A percentile compares a stretch with the other conserved stretches of the same genome.
Conservation (phyloP, 2,113 vertebrate species). For the Cairina moschata region DNA sequence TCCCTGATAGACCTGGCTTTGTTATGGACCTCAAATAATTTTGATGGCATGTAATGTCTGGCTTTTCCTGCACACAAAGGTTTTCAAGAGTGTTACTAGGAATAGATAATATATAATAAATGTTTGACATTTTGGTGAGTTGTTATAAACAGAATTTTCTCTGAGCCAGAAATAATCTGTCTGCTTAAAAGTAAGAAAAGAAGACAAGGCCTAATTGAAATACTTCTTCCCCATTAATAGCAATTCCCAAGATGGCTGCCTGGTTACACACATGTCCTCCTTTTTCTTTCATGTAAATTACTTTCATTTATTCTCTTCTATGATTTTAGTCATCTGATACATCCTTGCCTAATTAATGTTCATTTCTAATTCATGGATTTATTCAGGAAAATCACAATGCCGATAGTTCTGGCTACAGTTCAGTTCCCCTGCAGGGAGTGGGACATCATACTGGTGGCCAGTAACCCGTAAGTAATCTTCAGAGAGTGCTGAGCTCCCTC, state of each 20-base stretch:
- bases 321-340: neutral
- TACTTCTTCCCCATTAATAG: neutral
- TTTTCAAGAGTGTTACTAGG: neutral
- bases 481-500: neutral
- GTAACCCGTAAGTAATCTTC: neutral
- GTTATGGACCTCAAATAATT: neutral
- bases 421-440: neutral
- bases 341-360: neutral
- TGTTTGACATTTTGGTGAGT: neutral
- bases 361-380: slow-evolving; percentile 13
- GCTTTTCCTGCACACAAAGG: neutral
- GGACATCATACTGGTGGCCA: neutral
- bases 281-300: neutral
- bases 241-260: neutral
- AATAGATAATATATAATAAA: neutral
- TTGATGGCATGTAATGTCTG: neutral
- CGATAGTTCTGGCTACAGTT: neutral
- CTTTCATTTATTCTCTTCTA: neutral
- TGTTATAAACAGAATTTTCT: neutral
- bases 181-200: neutral
- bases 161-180: neutral
- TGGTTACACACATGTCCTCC: neutral
- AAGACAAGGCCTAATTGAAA: neutral
- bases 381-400: neutral
- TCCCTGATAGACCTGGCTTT: neutral